Evolutionary conservation across 92 coral and sea anemone species (phyloP).

Genomic region (Muricea muricata): DNA sequence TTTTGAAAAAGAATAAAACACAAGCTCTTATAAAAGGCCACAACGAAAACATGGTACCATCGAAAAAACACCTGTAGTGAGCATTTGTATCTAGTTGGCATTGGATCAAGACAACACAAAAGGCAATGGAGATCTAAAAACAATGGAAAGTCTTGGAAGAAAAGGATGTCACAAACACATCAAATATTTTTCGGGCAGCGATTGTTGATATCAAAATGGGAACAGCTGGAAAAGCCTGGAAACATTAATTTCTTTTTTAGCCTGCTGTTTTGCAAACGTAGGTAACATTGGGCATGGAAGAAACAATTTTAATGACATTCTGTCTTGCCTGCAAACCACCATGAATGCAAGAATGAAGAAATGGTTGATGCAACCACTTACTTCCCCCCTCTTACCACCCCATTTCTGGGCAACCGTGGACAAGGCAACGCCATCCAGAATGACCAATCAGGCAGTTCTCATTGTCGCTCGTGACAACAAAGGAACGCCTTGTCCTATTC

Average conservation of each 20-base stretch:
- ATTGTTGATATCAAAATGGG: slow-evolving; percentile 26
- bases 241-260: slow-evolving; percentile 44
- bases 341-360: slow-evolving; percentile 44
- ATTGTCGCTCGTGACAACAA: neutral
- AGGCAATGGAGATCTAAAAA: slow-evolving; percentile 36
- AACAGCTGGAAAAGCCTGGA: slow-evolving; percentile 44
- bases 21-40: slow-evolving; percentile 41
- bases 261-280: slow-evolving; percentile 41
- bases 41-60: slow-evolving; percentile 31
- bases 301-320: slow-evolving; percentile 45
- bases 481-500: neutral
- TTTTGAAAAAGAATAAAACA: slow-evolving; percentile 41
- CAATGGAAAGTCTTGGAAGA: slow-evolving; percentile 25
- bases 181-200: slow-evolving; percentile 35
- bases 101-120: slow-evolving; percentile 16
- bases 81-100: slow-evolving; percentile 39
- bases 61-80: slow-evolving; percentile 30
- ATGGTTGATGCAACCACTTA: slow-evolving; percentile 37
- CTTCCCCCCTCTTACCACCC: slow-evolving; percentile 40
- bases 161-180: slow-evolving; percentile 4
- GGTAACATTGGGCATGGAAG: slow-evolving; percentile 44
- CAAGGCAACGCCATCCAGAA: slow-evolving; percentile 12
- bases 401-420: slow-evolving; percentile 33
- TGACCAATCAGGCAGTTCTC: neutral
- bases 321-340: slow-evolving; percentile 38